Percentiles rank a stretch among this genome's conserved stretches.
These are phyloP conservation scores for Macropodus opercularis DNA, from an alignment of 2,797 vertebrate genomes.

Conservation along the genomic window DNA sequence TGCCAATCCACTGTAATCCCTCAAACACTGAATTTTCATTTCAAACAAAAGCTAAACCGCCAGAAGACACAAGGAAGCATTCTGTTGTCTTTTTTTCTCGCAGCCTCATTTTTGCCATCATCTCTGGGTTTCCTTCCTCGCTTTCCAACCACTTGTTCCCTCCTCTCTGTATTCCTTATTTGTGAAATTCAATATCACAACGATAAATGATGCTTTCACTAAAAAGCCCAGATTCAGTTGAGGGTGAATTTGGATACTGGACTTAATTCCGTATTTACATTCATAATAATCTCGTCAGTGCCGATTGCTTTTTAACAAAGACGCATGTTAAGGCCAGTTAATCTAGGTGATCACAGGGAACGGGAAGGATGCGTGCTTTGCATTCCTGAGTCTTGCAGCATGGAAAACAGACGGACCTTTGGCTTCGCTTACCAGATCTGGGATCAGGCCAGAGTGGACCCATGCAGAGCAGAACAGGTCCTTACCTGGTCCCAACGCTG, in stretches of 20 bases:
- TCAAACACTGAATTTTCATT: constrained; percentile 86
- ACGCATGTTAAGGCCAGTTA: constrained; percentile 12
- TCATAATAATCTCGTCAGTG: constrained; percentile 1
- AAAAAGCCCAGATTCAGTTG: constrained; percentile 2
- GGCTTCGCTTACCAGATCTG: constrained; percentile 8
- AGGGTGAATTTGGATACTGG: constrained; percentile 25
- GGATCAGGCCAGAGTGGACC: no score
- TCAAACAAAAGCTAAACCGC: constrained; percentile 84
- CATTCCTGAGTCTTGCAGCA: constrained; percentile 43
- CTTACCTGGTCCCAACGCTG: neutral
- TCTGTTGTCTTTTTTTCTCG: constrained; percentile 38
- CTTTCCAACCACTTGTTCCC: constrained; percentile 74
- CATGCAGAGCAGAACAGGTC: no score
- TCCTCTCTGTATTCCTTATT: constrained; percentile 45
- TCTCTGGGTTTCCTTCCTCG: constrained; percentile 50
- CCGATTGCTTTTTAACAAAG: neutral
- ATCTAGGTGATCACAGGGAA: constrained; percentile 45
- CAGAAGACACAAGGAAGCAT: constrained; percentile 77
- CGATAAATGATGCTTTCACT: constrained; percentile 39
- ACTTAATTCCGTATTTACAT: constrained; percentile 29
- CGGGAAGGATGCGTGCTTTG: constrained; percentile 20
- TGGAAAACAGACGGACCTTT: constrained; percentile 18
- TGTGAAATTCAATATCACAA: constrained; percentile 69
- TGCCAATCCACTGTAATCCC: constrained; percentile 85
- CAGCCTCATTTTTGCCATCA: constrained; percentile 35